Conservation (phyloP, 2,888 invertebrate species). For the Drosophila parthenogenetica region DNA sequence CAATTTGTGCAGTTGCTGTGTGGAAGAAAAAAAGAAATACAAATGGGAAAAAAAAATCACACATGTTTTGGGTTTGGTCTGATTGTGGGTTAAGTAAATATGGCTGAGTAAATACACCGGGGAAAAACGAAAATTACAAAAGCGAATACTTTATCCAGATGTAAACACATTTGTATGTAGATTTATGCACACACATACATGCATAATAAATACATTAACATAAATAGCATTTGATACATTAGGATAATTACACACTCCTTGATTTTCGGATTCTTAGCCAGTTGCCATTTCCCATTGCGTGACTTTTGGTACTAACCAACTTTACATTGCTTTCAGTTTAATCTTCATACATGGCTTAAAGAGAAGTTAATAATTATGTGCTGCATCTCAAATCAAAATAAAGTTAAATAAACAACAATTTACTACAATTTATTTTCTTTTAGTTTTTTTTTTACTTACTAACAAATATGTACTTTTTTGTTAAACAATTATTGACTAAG, state of each 20-base stretch:
- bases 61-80: conserved; percentile 67
- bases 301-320: conserved; percentile 28
- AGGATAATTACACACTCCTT: conserved; percentile 18
- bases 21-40: background rate
- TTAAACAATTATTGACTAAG: background rate
- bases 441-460: too few species aligned
- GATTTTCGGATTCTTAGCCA: background rate
- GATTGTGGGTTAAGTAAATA: conserved; percentile 75
- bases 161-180: conserved; percentile 15
- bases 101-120: conserved; percentile 57
- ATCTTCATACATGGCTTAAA: conserved; percentile 23
- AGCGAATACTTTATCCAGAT: conserved; percentile 24
- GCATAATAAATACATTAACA: conserved; percentile 6
- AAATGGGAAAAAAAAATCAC: conserved; percentile 38
- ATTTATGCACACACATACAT: conserved; percentile 5
- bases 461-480: too few species aligned
- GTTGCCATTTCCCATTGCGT: conserved; percentile 15
- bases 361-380: conserved; percentile 21
- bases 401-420: too few species aligned
- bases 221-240: conserved; percentile 20
- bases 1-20: conserved; percentile 60
- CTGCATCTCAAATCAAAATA: conserved; percentile 69
- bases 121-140: conserved; percentile 30
- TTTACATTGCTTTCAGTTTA: conserved; percentile 32
- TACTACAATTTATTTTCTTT: background rate